Evolutionary conservation across 2,113 vertebrate genomes (phyloP).

Genomic region (Passer montanus): DNA sequence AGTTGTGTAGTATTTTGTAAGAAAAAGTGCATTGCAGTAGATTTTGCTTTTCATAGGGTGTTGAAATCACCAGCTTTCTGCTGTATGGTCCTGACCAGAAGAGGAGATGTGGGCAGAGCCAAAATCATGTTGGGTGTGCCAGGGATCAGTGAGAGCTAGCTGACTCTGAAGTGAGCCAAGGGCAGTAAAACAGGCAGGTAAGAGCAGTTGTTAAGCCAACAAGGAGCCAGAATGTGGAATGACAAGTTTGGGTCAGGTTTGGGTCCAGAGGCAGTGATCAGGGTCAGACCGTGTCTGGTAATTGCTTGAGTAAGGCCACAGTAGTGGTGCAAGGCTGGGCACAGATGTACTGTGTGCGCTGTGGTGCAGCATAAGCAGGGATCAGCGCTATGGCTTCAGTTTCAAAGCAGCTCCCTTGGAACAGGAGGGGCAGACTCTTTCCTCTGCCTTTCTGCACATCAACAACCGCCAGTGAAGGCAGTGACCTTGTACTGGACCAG

Average conservation of each 20-base stretch:
- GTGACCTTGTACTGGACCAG: neutral
- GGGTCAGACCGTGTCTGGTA: neutral
- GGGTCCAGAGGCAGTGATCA: neutral
- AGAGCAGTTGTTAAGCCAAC: neutral
- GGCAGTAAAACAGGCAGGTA: neutral
- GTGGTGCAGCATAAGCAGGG: neutral
- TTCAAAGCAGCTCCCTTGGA: neutral
- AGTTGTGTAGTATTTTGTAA: slow-evolving; percentile 1
- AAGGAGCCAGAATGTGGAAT: neutral
- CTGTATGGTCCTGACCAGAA: neutral
- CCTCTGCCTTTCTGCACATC: neutral
- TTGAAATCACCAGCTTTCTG: neutral
- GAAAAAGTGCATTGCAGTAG: neutral
- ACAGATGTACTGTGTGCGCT: rapidly evolving
- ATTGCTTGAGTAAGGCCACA: neutral
- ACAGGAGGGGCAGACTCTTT: neutral
- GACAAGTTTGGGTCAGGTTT: neutral
- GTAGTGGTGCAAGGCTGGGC: neutral
- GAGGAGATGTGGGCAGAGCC: neutral
- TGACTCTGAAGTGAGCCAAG: neutral
- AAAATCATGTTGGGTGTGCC: neutral
- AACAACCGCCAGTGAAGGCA: neutral
- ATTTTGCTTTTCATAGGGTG: neutral
- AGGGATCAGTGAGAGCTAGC: neutral
- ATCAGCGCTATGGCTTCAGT: rapidly evolving